A percentile compares a stretch with the other conserved stretches of the same genome.
Conservation (phyloP, 2,888 invertebrate species). For the Eristalis arbustorum region DNA sequence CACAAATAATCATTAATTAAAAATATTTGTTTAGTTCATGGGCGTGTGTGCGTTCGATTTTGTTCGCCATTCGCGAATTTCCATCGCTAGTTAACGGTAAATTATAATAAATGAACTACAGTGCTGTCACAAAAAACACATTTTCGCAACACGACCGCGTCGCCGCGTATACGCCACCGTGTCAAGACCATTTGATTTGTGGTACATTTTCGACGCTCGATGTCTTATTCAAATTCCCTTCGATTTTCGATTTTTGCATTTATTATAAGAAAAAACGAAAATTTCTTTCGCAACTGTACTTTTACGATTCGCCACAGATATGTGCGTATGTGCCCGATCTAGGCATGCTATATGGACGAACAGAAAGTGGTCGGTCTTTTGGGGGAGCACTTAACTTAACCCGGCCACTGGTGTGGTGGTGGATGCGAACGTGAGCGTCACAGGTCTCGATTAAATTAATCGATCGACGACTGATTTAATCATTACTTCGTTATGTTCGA, state of each 20-base stretch:
- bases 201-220: slow-evolving; percentile 25
- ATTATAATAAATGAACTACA: slow-evolving; percentile 11
- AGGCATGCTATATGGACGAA: background rate
- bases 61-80: background rate
- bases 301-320: slow-evolving; percentile 22
- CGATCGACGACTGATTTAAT: slow-evolving; percentile 68
- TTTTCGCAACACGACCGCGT: slow-evolving; percentile 7
- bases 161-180: background rate
- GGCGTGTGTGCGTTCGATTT: background rate
- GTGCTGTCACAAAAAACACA: background rate
- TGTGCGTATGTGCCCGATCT: no score
- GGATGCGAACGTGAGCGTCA: background rate
- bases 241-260: slow-evolving; percentile 38
- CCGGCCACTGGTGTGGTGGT: background rate
- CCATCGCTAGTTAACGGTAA: slow-evolving; percentile 14
- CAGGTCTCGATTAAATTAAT: slow-evolving; percentile 55
- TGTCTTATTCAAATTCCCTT: slow-evolving; percentile 1
- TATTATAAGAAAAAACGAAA: slow-evolving; percentile 28
- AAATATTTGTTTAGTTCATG: background rate
- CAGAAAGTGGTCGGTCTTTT: background rate
- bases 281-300: slow-evolving; percentile 50
- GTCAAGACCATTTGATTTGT: slow-evolving; percentile 52
- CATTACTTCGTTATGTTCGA: slow-evolving; percentile 63
- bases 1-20: background rate
- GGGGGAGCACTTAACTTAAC: slow-evolving; percentile 4